Evolutionary conservation across 37 sponge, comb jelly and placozoan genomes (phyloP), one percentile per base, ranked within the genome.

Genomic region (Amphimedon queenslandica): DNA sequence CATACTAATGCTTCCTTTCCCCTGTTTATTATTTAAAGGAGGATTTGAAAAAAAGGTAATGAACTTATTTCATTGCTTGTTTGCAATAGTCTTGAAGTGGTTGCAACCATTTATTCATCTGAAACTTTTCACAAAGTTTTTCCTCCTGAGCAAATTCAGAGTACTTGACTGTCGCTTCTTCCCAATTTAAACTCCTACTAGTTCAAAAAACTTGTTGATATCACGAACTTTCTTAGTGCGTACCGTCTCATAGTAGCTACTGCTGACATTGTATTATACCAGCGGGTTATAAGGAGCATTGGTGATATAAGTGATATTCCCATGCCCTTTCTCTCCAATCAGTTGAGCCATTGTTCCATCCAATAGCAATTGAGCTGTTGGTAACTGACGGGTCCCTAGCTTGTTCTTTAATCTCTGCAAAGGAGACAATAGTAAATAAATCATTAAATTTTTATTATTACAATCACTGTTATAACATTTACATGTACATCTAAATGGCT

Each of bases 331-430:
- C 73, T 6, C 65, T 34, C 0, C 4, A 6, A 66, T 27, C 57
- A 75, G 23, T 23, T 58, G 64, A 3, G 91, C 95, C 27, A 3
- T n/a, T 30, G 85, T 77, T 0, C 94, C 98, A 43, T 83, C 82
- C 53, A 97, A 69, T 18, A 83, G 65, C 29, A 97, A 71, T 65
- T 97, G 94, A 29, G 98, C 98, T 56, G 98, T 97, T 0, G 98
- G 98, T 18, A 97, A 82, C 74, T 97, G 98, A 31, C 94, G 71
- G 3, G 98, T 97, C 0, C 98, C 98, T 34, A 97, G 73, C 69
- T 97, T 97, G 70, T 93, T 68, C 70, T 97, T 97, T 55, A 97
- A 63, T 1, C 79, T 60, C 72, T 90, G 61, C 24, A 83, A 29
- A 38, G 37, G 20, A 58, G 47, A 42, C 24, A 47, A 13, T 13